phyloP scores from a whole-genome alignment of 2,113 vertebrate genomes.

The Tursiops truncatus region DNA sequence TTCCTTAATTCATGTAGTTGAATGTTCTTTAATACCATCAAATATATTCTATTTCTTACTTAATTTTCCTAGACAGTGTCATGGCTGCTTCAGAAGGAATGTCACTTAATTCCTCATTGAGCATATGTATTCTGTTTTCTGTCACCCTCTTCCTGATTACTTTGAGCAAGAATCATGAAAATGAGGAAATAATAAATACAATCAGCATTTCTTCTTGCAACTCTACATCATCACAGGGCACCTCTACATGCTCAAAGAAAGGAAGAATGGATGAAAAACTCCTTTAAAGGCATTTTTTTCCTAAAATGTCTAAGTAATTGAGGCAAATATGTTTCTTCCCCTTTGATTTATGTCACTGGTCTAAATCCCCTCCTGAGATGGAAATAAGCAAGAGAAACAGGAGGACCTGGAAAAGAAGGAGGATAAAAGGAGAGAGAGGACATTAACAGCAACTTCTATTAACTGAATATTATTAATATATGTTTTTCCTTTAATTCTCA shows the following conservation, averaged over 20 bases:
- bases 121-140: not conserved
- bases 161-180: not conserved
- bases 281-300: not conserved
- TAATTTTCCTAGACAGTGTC: not conserved
- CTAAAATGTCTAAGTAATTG: not conserved
- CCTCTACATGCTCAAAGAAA: not conserved
- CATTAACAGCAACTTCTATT: not conserved
- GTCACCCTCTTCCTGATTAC: not conserved
- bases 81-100: not conserved
- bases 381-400: not conserved
- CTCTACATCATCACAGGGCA: not conserved
- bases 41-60: not conserved
- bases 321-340: not conserved
- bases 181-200: not conserved
- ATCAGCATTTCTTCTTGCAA: not conserved
- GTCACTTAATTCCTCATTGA: not conserved
- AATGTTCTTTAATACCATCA: not conserved
- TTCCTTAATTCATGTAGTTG: not conserved
- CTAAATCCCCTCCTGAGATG: not conserved
- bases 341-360: not conserved
- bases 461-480: not conserved
- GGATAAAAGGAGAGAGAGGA: not conserved
- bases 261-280: not conserved
- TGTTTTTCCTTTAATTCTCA: not conserved
- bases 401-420: not conserved